phyloP scores from a whole-genome alignment of 2,113 vertebrate species.

The Pelvicachromis taeniatus region DNA sequence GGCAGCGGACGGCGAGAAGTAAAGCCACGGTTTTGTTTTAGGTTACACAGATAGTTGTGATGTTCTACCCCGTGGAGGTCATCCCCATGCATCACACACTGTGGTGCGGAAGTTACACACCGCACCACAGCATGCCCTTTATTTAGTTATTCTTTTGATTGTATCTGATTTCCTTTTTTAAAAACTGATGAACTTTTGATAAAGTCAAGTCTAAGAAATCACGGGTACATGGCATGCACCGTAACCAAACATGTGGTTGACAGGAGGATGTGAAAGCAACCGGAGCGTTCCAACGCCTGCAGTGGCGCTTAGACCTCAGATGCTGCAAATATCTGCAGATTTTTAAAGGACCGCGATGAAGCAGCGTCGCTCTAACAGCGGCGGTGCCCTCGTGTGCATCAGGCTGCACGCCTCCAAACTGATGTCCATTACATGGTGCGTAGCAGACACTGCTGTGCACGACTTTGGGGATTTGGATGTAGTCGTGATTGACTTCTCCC shows the following conservation, averaged over 20 bases:
- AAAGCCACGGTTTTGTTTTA: neutral
- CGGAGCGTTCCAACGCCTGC: neutral
- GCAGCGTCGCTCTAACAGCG: neutral
- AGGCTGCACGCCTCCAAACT: neutral
- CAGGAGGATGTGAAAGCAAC: neutral
- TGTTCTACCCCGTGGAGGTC: neutral
- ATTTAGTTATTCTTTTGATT: neutral
- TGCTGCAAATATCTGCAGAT: neutral
- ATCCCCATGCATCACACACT: neutral
- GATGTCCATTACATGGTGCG: neutral
- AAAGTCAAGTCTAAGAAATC: neutral
- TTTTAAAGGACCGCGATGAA: neutral
- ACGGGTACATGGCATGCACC: neutral
- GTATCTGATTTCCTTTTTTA: neutral
- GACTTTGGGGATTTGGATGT: neutral
- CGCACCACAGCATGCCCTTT: neutral
- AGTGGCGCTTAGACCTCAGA: neutral
- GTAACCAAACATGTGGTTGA: neutral
- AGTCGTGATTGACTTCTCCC: neutral
- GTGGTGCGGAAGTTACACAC: neutral
- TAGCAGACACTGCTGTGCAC: neutral
- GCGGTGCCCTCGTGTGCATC: slow-evolving; percentile 4
- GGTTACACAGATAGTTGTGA: neutral
- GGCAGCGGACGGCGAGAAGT: neutral
- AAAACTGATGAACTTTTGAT: neutral